phyloP scores from a whole-genome alignment of 2,113 vertebrate genomes.

The Chaetodon trifascialis region DNA sequence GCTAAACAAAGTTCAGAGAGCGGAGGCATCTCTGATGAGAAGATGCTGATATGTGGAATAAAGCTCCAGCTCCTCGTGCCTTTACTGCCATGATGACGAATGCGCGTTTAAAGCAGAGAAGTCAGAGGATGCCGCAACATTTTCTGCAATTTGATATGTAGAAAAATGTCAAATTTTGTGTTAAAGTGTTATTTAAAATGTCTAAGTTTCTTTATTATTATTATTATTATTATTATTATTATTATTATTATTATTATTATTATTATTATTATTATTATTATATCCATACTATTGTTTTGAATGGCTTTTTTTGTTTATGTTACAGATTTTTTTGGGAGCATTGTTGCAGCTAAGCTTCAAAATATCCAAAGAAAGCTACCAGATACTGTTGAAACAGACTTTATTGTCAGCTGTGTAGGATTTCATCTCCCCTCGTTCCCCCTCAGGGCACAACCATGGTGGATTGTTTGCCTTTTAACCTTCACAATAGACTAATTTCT shows the following conservation, averaged over 20 bases:
- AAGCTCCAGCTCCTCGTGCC: neutral
- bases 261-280: neutral
- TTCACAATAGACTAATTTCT: slow-evolving; percentile 59
- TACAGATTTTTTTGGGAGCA: neutral
- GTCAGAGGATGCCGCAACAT: neutral
- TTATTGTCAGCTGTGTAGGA: slow-evolving; percentile 56
- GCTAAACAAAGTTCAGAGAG: slow-evolving; percentile 31
- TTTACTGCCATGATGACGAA: neutral
- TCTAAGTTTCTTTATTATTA: too few relatives aligned
- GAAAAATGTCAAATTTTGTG: neutral
- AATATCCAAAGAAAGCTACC: neutral
- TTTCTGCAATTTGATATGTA: neutral
- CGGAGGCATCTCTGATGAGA: neutral
- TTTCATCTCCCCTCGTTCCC: slow-evolving; percentile 58
- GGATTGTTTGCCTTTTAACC: slow-evolving; percentile 73
- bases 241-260: neutral
- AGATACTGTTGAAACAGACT: slow-evolving; percentile 25
- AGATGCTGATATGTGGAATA: slow-evolving; percentile 1
- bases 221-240: neutral
- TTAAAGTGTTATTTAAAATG: neutral
- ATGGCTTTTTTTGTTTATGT: neutral
- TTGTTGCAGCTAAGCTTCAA: neutral
- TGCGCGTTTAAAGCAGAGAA: neutral
- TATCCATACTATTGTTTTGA: neutral
- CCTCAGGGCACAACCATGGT: slow-evolving; percentile 65